Evolutionary conservation across 2,888 invertebrate genomes (phyloP).

Genomic region (Oligia latruncula): DNA sequence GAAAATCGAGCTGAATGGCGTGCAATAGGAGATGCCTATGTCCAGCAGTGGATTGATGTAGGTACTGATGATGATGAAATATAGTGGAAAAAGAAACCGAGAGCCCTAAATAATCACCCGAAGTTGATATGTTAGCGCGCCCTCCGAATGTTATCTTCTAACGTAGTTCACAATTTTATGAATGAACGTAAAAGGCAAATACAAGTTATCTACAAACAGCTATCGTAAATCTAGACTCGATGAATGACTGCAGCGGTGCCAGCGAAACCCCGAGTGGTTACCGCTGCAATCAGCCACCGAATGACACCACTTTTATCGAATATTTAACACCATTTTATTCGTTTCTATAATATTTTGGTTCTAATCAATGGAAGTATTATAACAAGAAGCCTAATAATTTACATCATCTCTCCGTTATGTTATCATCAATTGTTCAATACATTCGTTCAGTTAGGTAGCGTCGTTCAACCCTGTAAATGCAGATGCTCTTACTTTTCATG

Average conservation of each 20-base stretch:
- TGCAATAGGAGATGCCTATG: neutral
- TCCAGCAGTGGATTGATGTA: too few relatives aligned
- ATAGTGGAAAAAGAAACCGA: neutral
- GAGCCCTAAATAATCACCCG: neutral
- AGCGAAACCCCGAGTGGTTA: neutral
- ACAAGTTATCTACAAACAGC: neutral
- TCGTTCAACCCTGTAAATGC: constrained; percentile 71
- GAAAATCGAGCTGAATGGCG: neutral
- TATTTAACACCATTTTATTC: constrained; percentile 20
- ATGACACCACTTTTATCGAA: constrained; percentile 18
- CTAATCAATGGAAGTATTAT: constrained; percentile 85
- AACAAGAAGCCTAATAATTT: constrained; percentile 77
- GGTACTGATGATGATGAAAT: neutral
- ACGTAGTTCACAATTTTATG: neutral
- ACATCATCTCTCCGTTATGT: constrained; percentile 79
- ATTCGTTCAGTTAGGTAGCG: constrained; percentile 67
- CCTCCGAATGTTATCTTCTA: neutral
- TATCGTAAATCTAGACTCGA: neutral
- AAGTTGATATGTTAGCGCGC: neutral
- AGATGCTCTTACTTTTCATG: constrained; percentile 14
- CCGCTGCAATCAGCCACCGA: neutral
- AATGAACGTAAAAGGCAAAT: constrained; percentile 4
- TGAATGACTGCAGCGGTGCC: neutral
- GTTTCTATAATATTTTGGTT: constrained; percentile 71
- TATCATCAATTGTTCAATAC: constrained; percentile 82